Conservation (phyloP, 2,888 invertebrate species). For the Bugulina stolonifera region DNA sequence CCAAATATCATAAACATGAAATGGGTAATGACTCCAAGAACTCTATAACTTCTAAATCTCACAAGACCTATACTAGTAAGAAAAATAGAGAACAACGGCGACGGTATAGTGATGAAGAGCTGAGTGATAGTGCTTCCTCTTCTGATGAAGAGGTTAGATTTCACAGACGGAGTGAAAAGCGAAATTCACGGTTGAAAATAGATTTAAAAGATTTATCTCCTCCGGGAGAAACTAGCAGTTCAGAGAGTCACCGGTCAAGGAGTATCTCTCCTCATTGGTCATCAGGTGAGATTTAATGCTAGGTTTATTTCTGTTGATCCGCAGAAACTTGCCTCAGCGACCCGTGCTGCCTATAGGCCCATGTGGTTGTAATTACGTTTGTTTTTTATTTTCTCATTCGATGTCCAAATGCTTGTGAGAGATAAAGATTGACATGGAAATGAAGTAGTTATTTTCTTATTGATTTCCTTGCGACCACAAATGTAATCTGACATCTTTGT, state of each 20-base stretch:
- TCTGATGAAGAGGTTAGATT: background rate
- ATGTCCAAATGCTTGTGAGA: background rate
- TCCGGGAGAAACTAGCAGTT: background rate
- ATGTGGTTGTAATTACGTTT: too few species aligned
- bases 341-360: too few species aligned
- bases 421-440: background rate
- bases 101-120: background rate
- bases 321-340: too few species aligned
- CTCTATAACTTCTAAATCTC: background rate
- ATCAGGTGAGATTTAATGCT: conserved; percentile 12
- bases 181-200: background rate
- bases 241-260: background rate
- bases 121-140: background rate
- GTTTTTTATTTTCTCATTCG: too few species aligned
- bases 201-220: background rate
- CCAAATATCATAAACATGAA: background rate
- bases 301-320: too few species aligned
- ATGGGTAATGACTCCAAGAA: background rate
- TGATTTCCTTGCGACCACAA: too few species aligned
- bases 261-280: conserved; percentile 16
- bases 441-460: background rate
- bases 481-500: too few species aligned
- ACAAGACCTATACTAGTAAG: background rate
- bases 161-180: background rate
- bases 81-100: background rate